Evolutionary conservation across 2,888 invertebrate genomes (phyloP).

Genomic region (Apoda limacodes): DNA sequence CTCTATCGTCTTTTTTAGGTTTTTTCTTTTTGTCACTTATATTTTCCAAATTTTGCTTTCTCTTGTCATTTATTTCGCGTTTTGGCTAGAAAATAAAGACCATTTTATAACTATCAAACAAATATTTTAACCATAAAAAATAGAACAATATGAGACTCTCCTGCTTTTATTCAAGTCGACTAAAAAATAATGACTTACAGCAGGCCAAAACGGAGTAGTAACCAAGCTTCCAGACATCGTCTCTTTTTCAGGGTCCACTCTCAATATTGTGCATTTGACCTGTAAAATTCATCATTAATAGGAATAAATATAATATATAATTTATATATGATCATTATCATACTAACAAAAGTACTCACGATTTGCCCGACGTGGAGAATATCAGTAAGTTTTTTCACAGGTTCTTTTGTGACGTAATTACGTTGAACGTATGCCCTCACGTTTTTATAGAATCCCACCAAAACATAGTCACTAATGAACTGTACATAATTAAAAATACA

Average conservation of each 20-base stretch:
- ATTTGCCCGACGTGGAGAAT: constrained; percentile 73
- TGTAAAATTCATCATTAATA: constrained; percentile 24
- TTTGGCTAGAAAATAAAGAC: too few relatives aligned
- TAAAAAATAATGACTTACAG: constrained; percentile 41
- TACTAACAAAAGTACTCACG: too few relatives aligned
- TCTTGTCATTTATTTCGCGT: constrained; percentile 10
- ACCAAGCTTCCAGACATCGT: constrained; percentile 56
- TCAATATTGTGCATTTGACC: constrained; percentile 63
- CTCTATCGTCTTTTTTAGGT: constrained; percentile 11
- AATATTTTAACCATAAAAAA: too few relatives aligned
- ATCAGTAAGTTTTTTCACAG: constrained; percentile 34
- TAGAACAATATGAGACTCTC: too few relatives aligned
- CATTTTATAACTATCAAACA: too few relatives aligned
- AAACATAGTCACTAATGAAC: constrained; percentile 53
- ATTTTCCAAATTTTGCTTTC: neutral
- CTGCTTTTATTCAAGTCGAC: too few relatives aligned
- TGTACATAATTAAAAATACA: too few relatives aligned
- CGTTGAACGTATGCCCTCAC: constrained; percentile 62
- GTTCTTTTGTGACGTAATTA: constrained; percentile 33
- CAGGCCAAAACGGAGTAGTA: constrained; percentile 32
- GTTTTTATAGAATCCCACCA: constrained; percentile 71
- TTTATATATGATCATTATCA: too few relatives aligned
- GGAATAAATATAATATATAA: neutral
- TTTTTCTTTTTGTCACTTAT: constrained; percentile 8
- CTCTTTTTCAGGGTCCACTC: constrained; percentile 34